Conservation (phyloP, 2,888 invertebrate species). For the Acleris sparsana region DNA sequence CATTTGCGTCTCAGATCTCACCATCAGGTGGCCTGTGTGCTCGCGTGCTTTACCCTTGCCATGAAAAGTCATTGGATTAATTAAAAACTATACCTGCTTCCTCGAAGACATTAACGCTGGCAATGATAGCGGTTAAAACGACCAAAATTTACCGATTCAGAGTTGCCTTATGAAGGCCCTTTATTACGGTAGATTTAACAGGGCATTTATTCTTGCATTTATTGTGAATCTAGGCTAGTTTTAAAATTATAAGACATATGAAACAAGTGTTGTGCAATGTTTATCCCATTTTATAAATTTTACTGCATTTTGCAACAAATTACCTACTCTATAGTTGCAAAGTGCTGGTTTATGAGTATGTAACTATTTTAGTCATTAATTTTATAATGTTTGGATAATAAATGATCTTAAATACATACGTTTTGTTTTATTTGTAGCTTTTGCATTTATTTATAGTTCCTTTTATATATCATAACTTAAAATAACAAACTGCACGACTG, state of each 20-base stretch:
- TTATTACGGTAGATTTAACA: background rate
- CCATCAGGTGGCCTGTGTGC: too few species aligned
- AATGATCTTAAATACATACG: background rate
- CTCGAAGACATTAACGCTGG: too few species aligned
- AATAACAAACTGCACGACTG: too few species aligned
- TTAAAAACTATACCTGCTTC: too few species aligned
- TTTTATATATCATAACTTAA: too few species aligned
- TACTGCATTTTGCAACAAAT: constrained; percentile 12
- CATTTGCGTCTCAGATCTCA: too few species aligned
- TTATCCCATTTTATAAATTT: constrained; percentile 38
- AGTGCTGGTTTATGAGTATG: constrained; percentile 12
- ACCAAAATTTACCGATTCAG: too few species aligned
- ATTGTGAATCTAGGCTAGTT: constrained; percentile 38
- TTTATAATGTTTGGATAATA: constrained; percentile 20
- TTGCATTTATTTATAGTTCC: too few species aligned
- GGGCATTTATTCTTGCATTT: constrained; percentile 53
- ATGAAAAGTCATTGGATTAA: too few species aligned
- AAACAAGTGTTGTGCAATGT: constrained; percentile 35
- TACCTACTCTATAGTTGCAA: background rate
- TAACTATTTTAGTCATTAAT: constrained; percentile 24
- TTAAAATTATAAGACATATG: constrained; percentile 33
- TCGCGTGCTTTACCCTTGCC: too few species aligned
- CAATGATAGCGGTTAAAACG: too few species aligned
- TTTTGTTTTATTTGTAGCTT: background rate
- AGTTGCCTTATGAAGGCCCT: too few species aligned